Evolutionary conservation across 2,888 invertebrate genomes (phyloP).

Genomic region (Hypsopygia costalis): DNA sequence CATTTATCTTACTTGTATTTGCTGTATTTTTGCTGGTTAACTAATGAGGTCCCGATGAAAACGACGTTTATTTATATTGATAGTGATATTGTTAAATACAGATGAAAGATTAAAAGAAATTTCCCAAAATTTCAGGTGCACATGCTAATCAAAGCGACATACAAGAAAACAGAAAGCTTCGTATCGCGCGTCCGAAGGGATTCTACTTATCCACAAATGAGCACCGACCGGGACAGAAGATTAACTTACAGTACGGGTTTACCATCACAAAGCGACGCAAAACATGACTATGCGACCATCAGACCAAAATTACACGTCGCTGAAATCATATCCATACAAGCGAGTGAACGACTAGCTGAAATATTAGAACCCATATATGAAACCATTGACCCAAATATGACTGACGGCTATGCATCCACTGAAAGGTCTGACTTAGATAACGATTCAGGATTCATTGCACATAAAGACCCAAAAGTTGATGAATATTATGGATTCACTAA

Average conservation of each 20-base stretch:
- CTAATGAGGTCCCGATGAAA: too few relatives aligned
- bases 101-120: too few relatives aligned
- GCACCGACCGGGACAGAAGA: slow-evolving; percentile 45
- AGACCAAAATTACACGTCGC: slow-evolving; percentile 62
- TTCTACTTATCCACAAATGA: slow-evolving; percentile 42
- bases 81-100: too few relatives aligned
- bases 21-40: too few relatives aligned
- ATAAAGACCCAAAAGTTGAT: slow-evolving; percentile 36
- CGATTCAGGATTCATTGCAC: slow-evolving; percentile 42
- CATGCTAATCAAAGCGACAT: slow-evolving; percentile 59
- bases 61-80: too few relatives aligned
- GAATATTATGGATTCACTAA: slow-evolving; percentile 59
- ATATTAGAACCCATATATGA: slow-evolving; percentile 70
- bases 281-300: slow-evolving; percentile 42
- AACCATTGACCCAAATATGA: slow-evolving; percentile 50
- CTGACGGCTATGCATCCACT: slow-evolving; percentile 50
- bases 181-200: slow-evolving; percentile 57
- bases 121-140: slow-evolving; percentile 49
- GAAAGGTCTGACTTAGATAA: slow-evolving; percentile 43
- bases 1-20: too few relatives aligned
- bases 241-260: slow-evolving; percentile 61
- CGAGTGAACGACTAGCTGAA: slow-evolving; percentile 62
- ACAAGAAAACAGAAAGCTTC: slow-evolving; percentile 64
- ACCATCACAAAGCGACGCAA: slow-evolving; percentile 36
- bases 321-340: slow-evolving; percentile 70